phyloP scores from a whole-genome alignment of 2,113 vertebrate genomes.

The Coturnix japonica region DNA sequence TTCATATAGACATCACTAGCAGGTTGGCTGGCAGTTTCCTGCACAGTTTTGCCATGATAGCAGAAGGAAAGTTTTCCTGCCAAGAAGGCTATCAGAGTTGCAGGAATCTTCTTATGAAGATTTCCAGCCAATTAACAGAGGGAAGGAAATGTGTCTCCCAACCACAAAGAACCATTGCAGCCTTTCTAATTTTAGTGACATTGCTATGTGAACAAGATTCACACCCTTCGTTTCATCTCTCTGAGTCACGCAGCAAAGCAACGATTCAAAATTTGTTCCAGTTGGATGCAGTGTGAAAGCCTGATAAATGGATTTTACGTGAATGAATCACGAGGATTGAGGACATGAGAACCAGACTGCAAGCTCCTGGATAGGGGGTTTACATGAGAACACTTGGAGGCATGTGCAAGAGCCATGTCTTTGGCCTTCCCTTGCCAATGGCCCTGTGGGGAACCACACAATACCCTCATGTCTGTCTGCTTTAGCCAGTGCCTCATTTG shows the following conservation, averaged over 20 bases:
- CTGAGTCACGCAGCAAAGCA: background rate
- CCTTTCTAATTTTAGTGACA: constrained; percentile 36
- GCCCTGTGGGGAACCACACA: background rate
- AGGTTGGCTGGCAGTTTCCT: background rate
- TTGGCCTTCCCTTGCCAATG: background rate
- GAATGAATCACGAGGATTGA: background rate
- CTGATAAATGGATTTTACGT: constrained; percentile 23
- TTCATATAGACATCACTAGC: constrained; percentile 11
- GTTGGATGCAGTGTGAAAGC: background rate
- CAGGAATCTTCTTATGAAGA: constrained; percentile 6
- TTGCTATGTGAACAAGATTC: background rate
- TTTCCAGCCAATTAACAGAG: background rate
- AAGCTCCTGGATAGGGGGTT: fast-evolving
- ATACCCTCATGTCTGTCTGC: background rate
- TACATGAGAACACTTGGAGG: fast-evolving
- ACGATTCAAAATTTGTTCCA: constrained; percentile 1
- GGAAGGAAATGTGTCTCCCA: constrained; percentile 19
- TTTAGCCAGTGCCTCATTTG: background rate
- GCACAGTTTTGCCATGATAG: constrained; percentile 7
- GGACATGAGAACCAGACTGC: background rate
- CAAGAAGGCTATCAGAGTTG: background rate
- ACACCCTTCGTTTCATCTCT: background rate
- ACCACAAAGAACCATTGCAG: background rate
- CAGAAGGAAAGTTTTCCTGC: constrained; percentile 27
- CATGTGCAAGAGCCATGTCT: fast-evolving